These are phyloP conservation scores for Stichodactyla mertensii DNA, from an alignment of 64 coral and sea anemone genomes.

Conservation along the genomic window DNA sequence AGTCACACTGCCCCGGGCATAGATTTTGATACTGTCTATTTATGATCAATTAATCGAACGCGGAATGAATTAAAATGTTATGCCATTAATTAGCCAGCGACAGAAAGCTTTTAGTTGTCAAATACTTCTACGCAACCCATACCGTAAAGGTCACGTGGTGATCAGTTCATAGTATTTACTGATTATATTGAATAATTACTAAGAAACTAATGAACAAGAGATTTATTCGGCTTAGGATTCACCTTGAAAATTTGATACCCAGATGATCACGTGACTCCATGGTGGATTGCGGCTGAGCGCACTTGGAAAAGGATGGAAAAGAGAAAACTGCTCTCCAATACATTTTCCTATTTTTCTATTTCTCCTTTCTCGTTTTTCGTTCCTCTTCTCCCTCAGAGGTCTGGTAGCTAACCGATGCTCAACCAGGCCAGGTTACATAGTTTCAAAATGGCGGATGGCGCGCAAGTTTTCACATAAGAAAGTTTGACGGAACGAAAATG, in stretches of 20 bases:
- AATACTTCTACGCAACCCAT: not conserved
- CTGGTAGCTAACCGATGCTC: not conserved
- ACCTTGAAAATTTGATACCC: too few relatives aligned
- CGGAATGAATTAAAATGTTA: not conserved
- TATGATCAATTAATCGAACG: not conserved
- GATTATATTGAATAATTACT: not conserved
- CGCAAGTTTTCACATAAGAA: not conserved
- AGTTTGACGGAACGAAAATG: not conserved
- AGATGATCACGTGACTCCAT: too few relatives aligned
- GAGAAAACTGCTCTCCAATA: not conserved
- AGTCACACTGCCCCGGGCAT: not conserved
- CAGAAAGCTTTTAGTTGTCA: not conserved
- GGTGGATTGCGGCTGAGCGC: too few relatives aligned
- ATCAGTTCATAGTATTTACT: too few relatives aligned
- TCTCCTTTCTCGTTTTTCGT: not conserved
- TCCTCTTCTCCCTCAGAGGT: not conserved
- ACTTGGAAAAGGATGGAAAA: too few relatives aligned
- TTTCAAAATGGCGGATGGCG: conserved; percentile 6
- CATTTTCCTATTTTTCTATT: not conserved
- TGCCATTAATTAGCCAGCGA: not conserved
- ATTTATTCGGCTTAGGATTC: not conserved
- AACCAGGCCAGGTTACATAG: not conserved
- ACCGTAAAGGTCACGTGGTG: not conserved
- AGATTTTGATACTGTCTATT: not conserved
- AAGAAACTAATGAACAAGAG: too few relatives aligned